Percentiles rank a stretch among this genome's conserved stretches.
phyloP scores from a whole-genome alignment of 2,888 invertebrate genomes.

The Drosophila affinis region DNA sequence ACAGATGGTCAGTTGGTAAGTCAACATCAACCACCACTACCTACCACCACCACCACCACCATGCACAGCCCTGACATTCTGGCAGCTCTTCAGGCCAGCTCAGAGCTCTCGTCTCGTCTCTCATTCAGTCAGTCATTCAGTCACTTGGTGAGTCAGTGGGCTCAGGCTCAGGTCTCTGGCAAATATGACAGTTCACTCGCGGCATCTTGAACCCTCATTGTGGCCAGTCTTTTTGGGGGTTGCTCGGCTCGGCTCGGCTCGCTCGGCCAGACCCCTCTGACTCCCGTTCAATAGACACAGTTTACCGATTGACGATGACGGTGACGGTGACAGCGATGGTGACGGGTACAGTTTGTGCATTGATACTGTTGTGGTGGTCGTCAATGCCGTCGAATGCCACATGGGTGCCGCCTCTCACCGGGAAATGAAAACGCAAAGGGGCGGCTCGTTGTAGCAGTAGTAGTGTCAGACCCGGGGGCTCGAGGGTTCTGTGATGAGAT shows the following conservation, averaged over 20 bases:
- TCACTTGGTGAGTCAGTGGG: slow-evolving; percentile 55
- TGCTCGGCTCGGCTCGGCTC: slow-evolving; percentile 56
- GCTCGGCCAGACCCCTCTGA: slow-evolving; percentile 36
- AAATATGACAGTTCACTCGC: slow-evolving; percentile 75
- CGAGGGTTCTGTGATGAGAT: background rate
- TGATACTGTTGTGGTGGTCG: slow-evolving; percentile 81
- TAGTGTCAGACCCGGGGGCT: background rate
- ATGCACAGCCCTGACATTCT: slow-evolving; percentile 8
- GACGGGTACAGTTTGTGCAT: slow-evolving; percentile 81
- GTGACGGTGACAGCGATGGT: slow-evolving; percentile 25
- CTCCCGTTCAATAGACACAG: slow-evolving; percentile 26
- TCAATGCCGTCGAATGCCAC: slow-evolving; percentile 60
- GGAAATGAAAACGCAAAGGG: slow-evolving; percentile 53
- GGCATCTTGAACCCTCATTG: slow-evolving; percentile 70
- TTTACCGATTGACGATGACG: slow-evolving; percentile 21
- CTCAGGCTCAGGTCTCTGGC: slow-evolving; percentile 39
- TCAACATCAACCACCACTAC: slow-evolving; percentile 33
- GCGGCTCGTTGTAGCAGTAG: slow-evolving; percentile 3
- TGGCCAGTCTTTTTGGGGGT: slow-evolving; percentile 66
- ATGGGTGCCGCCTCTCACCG: slow-evolving; percentile 47
- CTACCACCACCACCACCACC: too few species aligned
- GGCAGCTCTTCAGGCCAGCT: slow-evolving; percentile 40
- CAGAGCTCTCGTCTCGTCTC: slow-evolving; percentile 24
- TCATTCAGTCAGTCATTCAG: slow-evolving; percentile 57
- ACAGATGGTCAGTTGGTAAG: slow-evolving; percentile 80